Conservation (phyloP, 2,113 vertebrate genomes). For the Eulemur rufifrons region DNA sequence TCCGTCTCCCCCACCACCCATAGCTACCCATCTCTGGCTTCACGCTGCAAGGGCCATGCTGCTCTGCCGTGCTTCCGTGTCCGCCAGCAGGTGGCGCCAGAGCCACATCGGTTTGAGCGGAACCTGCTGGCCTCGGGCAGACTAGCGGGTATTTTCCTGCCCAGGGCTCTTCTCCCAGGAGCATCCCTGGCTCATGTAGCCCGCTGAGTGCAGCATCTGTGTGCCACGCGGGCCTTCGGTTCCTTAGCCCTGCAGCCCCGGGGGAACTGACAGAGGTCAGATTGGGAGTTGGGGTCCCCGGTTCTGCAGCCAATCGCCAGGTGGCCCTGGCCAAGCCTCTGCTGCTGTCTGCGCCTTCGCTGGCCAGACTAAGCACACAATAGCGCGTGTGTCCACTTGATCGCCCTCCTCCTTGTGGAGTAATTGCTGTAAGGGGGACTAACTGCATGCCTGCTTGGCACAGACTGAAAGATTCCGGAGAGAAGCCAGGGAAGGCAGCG, state of each 20-base stretch:
- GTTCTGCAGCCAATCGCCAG: background rate
- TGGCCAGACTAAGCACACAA: background rate
- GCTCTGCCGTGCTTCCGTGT: background rate
- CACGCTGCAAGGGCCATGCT: fast-evolving
- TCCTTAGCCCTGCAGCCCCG: background rate
- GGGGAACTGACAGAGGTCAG: background rate
- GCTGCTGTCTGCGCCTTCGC: background rate
- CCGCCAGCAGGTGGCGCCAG: background rate
- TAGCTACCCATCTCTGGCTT: background rate
- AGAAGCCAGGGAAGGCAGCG: conserved; percentile 88
- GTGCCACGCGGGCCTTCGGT: background rate
- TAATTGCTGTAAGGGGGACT: background rate
- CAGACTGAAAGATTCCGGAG: conserved; percentile 92
- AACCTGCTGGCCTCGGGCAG: fast-evolving
- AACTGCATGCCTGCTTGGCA: conserved; percentile 32
- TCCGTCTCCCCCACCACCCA: background rate
- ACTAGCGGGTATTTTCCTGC: background rate
- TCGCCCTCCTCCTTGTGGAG: background rate
- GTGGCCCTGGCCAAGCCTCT: too few species aligned
- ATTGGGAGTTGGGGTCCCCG: background rate
- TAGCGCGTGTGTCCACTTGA: background rate
- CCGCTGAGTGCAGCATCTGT: too few species aligned
- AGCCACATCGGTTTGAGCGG: background rate
- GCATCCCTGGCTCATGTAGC: background rate
- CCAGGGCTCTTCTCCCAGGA: background rate